Evolutionary conservation across 1,140 invertebrate species (phyloP).

Genomic region (Monomorium pharaonis): DNA sequence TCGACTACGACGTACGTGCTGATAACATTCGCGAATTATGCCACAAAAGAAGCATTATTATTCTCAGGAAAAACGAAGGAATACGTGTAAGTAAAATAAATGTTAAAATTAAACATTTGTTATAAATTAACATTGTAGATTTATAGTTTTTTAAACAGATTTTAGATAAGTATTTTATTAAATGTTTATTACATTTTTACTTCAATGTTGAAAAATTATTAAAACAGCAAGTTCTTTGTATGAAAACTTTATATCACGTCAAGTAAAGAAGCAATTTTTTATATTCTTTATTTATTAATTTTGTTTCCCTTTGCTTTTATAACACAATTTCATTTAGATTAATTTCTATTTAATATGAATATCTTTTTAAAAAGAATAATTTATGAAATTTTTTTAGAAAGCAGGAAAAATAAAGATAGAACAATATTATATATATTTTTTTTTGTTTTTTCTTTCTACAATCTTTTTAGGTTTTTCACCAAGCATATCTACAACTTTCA

Average conservation of each 20-base stretch:
- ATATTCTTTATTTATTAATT: not conserved
- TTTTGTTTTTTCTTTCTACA: not conserved
- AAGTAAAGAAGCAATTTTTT: not conserved
- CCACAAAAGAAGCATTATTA: not conserved
- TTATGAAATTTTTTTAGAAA: not conserved
- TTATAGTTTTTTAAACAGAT: not conserved
- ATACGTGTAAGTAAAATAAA: not conserved
- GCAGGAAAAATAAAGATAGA: not conserved
- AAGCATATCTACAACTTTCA: not conserved
- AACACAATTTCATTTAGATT: not conserved
- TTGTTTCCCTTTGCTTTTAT: not conserved
- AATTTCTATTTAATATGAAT: not conserved
- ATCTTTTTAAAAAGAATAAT: conserved; percentile 12
- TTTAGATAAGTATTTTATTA: not conserved
- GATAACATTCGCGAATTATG: conserved; percentile 11
- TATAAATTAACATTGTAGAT: not conserved
- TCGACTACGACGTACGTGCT: not conserved
- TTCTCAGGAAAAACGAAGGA: not conserved
- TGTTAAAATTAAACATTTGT: not conserved
- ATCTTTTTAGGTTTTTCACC: not conserved
- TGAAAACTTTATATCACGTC: not conserved
- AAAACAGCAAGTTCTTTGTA: not conserved
- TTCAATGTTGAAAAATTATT: not conserved
- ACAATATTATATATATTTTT: no score
- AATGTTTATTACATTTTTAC: not conserved